Evolutionary conservation across 2,113 vertebrate genomes (phyloP), one percentile per base, ranked within the genome.

Genomic region (Myotis yumanensis): DNA sequence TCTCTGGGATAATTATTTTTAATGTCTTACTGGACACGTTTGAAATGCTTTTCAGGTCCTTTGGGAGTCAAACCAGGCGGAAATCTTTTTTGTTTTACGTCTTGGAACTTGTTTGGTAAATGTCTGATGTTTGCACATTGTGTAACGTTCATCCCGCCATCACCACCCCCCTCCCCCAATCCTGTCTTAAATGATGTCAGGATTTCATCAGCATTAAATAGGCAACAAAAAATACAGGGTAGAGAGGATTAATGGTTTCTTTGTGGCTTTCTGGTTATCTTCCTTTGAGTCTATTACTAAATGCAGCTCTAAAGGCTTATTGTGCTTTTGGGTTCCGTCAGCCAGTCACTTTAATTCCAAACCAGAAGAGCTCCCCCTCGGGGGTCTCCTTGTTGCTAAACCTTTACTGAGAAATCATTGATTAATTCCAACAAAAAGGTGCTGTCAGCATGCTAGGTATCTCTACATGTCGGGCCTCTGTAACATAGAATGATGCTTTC

Each of bases 1-100:
- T 99, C 98, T 98, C 98, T 89, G 95, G 96, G 94, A 94, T 97
- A 98, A 98, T 98, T 99, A 98, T 99, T 98, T 99, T 98, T 98
- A 98, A 98, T 98, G 98, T 98, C 98, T 98, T 98, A 97, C 98
- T 98, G 97, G 98, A 98, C 98, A 98, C 98, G 91, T 98, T 97
- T 98, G 97, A 98, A 98, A 98, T 98, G 98, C 97, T 98, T 98
- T 98, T 98, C 95, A 96, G 98, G 97, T 99, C 98, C 98, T 98
- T 95, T 91, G 98, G 98, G 98, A 99, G 96, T 97, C 79, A 95
- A 96, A 96, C 91, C 97, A 97, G 97, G 91, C 93, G 92, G 94
- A 97, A 94, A 93, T 96, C 86, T 90, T 90, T 91, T 96, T 97
- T 95, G 96, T 96, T 98, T 97, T 97, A 94, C 91, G 64, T 98